Percentiles rank a stretch among this genome's conserved stretches.
These are phyloP conservation scores for Sinohyriopsis cumingii DNA, from an alignment of 2,888 invertebrate genomes.

Conservation along the genomic window DNA sequence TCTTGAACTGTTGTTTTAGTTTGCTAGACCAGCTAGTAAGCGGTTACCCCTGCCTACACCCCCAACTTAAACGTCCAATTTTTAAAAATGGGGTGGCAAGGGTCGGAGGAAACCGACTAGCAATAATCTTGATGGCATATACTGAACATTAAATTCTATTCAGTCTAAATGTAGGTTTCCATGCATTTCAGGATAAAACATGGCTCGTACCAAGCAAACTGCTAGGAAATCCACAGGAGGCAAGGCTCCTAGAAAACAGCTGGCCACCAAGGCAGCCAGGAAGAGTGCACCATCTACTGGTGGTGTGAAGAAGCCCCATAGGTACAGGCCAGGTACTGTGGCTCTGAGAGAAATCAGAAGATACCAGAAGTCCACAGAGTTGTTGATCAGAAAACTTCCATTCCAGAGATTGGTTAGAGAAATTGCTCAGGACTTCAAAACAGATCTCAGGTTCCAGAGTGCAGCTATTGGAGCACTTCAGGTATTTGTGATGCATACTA, in stretches of 20 bases:
- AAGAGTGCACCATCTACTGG: constrained; percentile 73
- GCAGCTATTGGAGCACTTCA: constrained; percentile 72
- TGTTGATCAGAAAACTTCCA: constrained; percentile 71
- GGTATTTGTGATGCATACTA: constrained; percentile 43
- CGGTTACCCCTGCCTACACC: too few relatives aligned
- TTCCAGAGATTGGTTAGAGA: constrained; percentile 72
- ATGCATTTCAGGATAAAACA: constrained; percentile 18
- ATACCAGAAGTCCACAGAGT: constrained; percentile 72
- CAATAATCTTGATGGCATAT: too few relatives aligned
- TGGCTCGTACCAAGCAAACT: constrained; percentile 73
- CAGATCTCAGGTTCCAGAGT: constrained; percentile 72
- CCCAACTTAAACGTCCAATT: too few relatives aligned
- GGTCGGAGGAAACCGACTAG: too few relatives aligned
- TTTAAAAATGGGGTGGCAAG: too few relatives aligned
- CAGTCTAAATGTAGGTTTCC: too few relatives aligned
- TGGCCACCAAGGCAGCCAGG: constrained; percentile 72
- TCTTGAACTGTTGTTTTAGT: too few relatives aligned
- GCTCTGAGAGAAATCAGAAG: constrained; percentile 72
- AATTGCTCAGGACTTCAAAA: constrained; percentile 73
- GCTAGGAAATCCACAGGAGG: constrained; percentile 72
- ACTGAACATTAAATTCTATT: too few relatives aligned
- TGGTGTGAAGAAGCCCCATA: constrained; percentile 72
- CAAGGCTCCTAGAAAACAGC: constrained; percentile 71
- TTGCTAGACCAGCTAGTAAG: too few relatives aligned
- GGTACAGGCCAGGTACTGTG: constrained; percentile 72